A percentile compares a stretch with the other conserved stretches of the same genome.
These are phyloP conservation scores for Spinus olivaceus DNA, from an alignment of 2,797 vertebrate species.

Conservation along the genomic window DNA sequence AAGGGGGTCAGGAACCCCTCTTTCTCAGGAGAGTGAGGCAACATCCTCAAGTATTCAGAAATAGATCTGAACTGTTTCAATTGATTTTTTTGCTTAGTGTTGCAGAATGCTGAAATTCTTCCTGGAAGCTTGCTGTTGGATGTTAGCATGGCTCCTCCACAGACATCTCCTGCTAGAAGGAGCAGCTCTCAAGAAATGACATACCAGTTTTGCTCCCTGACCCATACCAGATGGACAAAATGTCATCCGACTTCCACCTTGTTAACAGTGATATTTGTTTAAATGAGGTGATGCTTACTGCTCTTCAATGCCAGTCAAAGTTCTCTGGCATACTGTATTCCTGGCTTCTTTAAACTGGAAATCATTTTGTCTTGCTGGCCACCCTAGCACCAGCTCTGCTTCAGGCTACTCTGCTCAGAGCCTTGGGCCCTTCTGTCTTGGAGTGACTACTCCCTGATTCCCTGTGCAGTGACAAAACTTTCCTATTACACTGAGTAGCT, in stretches of 20 bases:
- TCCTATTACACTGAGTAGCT: background rate
- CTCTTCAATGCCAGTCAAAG: background rate
- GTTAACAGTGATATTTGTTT: background rate
- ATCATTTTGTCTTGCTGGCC: background rate
- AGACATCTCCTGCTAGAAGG: background rate
- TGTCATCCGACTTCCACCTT: background rate
- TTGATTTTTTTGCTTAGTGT: background rate
- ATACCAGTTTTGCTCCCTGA: background rate
- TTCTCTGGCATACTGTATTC: background rate
- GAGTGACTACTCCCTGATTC: background rate
- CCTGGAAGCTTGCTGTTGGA: background rate
- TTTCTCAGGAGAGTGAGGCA: background rate
- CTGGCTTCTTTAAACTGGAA: background rate
- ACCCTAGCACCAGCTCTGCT: background rate
- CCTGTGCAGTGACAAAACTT: background rate
- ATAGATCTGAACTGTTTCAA: background rate
- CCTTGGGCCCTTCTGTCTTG: background rate
- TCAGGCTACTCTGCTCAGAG: background rate
- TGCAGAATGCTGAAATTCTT: background rate
- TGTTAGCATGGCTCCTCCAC: background rate
- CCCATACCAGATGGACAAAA: background rate
- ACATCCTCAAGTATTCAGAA: background rate
- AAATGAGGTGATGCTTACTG: background rate
- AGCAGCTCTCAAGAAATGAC: background rate
- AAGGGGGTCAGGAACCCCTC: background rate